Conservation (phyloP, 2,797 vertebrate species). For the Vespertilio murinus region DNA sequence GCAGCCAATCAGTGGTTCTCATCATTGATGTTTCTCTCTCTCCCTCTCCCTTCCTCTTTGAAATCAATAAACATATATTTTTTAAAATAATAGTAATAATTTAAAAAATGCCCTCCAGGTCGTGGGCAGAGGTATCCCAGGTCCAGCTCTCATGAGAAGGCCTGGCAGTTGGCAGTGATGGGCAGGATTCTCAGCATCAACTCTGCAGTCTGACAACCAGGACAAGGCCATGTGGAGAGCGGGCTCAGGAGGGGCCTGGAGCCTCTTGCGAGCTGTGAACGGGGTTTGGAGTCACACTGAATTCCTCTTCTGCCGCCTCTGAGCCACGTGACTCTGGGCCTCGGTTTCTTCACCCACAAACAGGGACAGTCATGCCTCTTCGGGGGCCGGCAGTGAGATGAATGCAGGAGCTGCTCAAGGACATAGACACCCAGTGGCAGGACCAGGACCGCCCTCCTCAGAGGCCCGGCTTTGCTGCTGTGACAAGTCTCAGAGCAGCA, state of each 20-base stretch:
- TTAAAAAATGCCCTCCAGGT: neutral
- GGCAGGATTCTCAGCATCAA: neutral
- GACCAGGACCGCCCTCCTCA: neutral
- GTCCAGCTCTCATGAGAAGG: neutral
- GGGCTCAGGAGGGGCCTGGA: neutral
- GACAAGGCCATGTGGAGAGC: neutral
- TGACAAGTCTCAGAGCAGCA: neutral
- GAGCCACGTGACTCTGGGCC: neutral
- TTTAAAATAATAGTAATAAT: no score
- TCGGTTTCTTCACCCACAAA: neutral
- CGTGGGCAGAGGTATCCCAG: fast-evolving
- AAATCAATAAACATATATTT: no score
- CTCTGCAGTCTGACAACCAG: neutral
- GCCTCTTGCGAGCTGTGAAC: neutral
- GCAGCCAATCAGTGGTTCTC: no score
- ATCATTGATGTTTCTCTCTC: no score
- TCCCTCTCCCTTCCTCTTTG: no score
- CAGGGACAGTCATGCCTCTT: neutral
- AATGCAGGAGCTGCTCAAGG: neutral
- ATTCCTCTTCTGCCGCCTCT: neutral
- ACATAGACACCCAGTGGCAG: neutral
- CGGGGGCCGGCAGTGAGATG: neutral
- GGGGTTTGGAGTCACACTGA: neutral
- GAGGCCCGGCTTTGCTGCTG: neutral
- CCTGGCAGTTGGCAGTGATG: fast-evolving